Conservation (phyloP, 1,140 invertebrate species). For the Nasonia longicornis region DNA sequence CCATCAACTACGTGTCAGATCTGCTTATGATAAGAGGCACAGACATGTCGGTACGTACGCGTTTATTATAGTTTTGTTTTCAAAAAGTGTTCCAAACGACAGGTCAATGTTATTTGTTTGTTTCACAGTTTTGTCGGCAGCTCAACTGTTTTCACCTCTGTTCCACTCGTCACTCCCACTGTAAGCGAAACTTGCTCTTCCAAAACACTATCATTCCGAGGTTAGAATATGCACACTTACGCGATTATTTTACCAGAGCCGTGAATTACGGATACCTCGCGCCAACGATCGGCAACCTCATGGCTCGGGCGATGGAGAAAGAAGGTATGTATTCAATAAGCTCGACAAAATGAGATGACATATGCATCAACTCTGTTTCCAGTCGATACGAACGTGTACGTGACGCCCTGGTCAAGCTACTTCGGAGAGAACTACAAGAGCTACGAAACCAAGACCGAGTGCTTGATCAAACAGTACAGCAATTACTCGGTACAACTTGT, state of each 20-base stretch:
- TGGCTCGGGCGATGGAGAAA: background rate
- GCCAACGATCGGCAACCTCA: slow-evolving; percentile 15
- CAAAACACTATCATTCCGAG: too few relatives aligned
- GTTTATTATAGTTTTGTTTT: background rate
- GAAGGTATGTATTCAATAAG: background rate
- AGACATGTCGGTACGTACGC: background rate
- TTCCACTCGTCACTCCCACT: background rate
- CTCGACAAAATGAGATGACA: background rate
- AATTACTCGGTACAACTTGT: background rate
- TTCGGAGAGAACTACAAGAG: background rate
- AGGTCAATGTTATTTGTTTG: too few relatives aligned
- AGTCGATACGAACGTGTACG: slow-evolving; percentile 12
- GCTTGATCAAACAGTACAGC: slow-evolving; percentile 19
- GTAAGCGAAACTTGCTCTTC: background rate
- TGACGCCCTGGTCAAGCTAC: background rate
- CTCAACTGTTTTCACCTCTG: background rate
- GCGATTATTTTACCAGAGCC: background rate
- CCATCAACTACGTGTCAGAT: too few relatives aligned
- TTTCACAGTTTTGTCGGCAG: background rate
- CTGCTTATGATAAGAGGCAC: too few relatives aligned
- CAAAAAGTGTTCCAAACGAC: too few relatives aligned
- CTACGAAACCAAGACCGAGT: slow-evolving; percentile 1
- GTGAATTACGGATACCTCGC: slow-evolving; percentile 31
- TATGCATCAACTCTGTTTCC: background rate
- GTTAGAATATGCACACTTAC: too few relatives aligned